Evolutionary conservation across 1,140 invertebrate genomes (phyloP), one percentile per base, ranked within the genome.

Genomic region (Meloidogyne floridensis): DNA sequence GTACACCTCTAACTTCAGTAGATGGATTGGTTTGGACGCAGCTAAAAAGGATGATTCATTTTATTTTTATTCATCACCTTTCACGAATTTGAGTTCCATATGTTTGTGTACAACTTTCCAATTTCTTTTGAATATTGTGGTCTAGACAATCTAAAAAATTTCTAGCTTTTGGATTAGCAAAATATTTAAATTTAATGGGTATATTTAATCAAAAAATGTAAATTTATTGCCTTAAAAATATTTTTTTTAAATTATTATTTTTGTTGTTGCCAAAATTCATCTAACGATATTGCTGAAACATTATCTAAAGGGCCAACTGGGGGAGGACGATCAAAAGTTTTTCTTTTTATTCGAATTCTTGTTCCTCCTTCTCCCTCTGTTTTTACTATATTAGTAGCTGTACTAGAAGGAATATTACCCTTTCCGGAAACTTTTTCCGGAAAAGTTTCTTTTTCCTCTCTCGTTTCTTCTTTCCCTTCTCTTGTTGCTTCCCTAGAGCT

Each of bases 11-110:
- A 80, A 73, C 79, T 54, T 76, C 43, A 11, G 88, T 89, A 70
- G 87, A 88, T 15, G 83, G 78, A 13, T 77, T 70, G 53, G 88
- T 87, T 51, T 88, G 88, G 65, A 88, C 84, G 11, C 86, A 89
- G 59, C 75, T 88, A 81, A 74, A 65, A 65, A 32, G 47, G n/a
- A n/a, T 15, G 15, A 59, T 76, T 3, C 13, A 32, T 74, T 79
- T 20, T 72, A 51, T 59, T 54, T 3, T 15, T 72, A 69, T 86
- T 15, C 32, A 32, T 77, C 88, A 89, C 65, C 75, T 32, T 73
- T 73, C 69, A 87, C 75, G 3, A 75, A 47, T 13, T 89, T 87
- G 4, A 87, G 89, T 73, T 89, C 86, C 15, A 72, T 80, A 20
- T 83, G 74, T 42, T 75, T 83, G 32, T 84, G 75, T 47, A 86